phyloP scores from a whole-genome alignment of 2,797 vertebrate species.

The Echiichthys vipera region DNA sequence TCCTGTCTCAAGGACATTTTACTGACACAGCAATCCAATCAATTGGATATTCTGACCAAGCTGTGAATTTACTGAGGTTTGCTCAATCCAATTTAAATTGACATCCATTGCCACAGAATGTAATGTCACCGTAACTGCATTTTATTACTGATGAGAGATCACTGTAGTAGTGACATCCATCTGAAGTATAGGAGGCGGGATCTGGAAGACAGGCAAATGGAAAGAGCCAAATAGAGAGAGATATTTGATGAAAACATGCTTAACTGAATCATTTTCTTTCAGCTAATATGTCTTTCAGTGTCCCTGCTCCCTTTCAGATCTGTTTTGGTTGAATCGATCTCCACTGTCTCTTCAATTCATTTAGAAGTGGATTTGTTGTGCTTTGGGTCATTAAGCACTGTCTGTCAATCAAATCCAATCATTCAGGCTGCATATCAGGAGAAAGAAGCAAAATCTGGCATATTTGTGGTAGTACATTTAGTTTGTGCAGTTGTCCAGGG shows the following conservation, averaged over 20 bases:
- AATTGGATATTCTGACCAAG: too few species aligned
- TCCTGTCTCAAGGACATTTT: too few species aligned
- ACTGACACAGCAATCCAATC: too few species aligned
- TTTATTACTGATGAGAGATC: too few species aligned
- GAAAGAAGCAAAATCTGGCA: too few species aligned
- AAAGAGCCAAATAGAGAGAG: constrained; percentile 2
- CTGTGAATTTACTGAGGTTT: too few species aligned
- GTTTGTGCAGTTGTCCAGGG: too few species aligned
- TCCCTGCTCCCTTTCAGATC: neutral
- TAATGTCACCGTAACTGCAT: too few species aligned
- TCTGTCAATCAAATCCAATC: neutral
- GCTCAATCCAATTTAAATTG: too few species aligned
- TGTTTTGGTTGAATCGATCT: neutral
- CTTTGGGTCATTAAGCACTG: neutral
- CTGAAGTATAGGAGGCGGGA: constrained; percentile 11
- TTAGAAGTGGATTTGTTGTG: neutral
- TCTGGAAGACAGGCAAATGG: constrained; percentile 9
- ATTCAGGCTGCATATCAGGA: neutral
- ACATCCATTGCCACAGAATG: too few species aligned
- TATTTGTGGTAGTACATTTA: too few species aligned
- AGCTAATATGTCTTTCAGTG: neutral
- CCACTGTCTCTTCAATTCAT: neutral
- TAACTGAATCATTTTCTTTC: neutral
- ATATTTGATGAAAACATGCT: neutral
- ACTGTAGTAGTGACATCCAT: constrained; percentile 7